Evolutionary conservation across 2,888 invertebrate species (phyloP).

Genomic region (Spialia ferax): DNA sequence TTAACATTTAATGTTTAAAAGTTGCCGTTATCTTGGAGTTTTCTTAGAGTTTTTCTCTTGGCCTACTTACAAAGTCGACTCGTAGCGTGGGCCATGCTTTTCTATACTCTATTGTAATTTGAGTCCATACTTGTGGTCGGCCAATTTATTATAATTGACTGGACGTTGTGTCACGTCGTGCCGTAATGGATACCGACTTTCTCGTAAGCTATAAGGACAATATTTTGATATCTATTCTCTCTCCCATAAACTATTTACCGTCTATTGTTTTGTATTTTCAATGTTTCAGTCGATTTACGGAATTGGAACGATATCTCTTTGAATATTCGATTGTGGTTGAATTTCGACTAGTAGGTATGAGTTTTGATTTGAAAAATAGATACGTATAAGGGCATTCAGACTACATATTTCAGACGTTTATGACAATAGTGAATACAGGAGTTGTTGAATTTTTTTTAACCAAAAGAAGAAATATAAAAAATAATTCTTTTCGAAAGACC

Average conservation of each 20-base stretch:
- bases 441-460: too few relatives aligned
- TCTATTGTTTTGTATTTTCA: slow-evolving; percentile 27
- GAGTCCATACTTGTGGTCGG: slow-evolving; percentile 21
- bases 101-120: slow-evolving; percentile 26
- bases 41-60: slow-evolving; percentile 14
- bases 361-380: neutral
- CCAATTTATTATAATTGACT: slow-evolving; percentile 34
- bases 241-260: neutral
- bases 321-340: neutral
- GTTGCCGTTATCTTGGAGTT: slow-evolving; percentile 11
- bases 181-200: slow-evolving; percentile 33
- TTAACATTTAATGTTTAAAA: too few relatives aligned
- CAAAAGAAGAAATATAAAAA: too few relatives aligned
- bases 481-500: too few relatives aligned
- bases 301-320: slow-evolving; percentile 19
- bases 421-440: too few relatives aligned
- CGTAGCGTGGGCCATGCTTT: slow-evolving; percentile 10
- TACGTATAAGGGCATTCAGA: neutral
- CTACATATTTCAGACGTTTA: too few relatives aligned
- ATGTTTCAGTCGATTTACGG: slow-evolving; percentile 17
- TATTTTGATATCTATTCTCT: slow-evolving; percentile 19
- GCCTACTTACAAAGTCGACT: slow-evolving; percentile 13
- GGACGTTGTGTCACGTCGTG: slow-evolving; percentile 29
- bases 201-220: slow-evolving; percentile 27
- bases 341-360: neutral